A percentile compares a stretch with the other conserved stretches of the same genome.
Evolutionary conservation across 2,888 invertebrate genomes (phyloP).

Genomic region (Callosobruchus maculatus): DNA sequence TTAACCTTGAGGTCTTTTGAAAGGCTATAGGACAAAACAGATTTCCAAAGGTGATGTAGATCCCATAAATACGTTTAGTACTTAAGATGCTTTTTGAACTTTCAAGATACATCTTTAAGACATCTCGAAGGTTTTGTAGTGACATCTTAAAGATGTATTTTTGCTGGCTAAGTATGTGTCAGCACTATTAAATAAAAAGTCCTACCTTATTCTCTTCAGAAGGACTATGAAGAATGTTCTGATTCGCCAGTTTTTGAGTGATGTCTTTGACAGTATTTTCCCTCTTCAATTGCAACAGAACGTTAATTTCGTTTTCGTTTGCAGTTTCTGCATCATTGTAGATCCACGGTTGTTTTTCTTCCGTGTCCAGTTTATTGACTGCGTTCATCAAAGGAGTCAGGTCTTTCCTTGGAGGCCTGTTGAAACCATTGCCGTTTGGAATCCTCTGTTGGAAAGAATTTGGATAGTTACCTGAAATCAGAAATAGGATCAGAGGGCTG

Average conservation of each 20-base stretch:
- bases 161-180: too few relatives aligned
- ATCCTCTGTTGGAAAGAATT: constrained; percentile 58
- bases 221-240: constrained; percentile 56
- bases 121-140: too few relatives aligned
- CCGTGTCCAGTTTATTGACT: constrained; percentile 55
- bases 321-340: constrained; percentile 50
- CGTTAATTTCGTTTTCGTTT: constrained; percentile 52
- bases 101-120: too few relatives aligned
- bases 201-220: constrained; percentile 55
- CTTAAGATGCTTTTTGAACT: too few relatives aligned
- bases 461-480: constrained; percentile 55
- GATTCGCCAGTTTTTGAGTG: constrained; percentile 77
- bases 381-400: constrained; percentile 55
- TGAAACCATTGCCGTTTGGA: constrained; percentile 57
- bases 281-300: constrained; percentile 68
- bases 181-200: too few relatives aligned
- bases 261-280: constrained; percentile 87
- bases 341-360: constrained; percentile 50
- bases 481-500: too few relatives aligned
- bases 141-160: constrained; percentile 5
- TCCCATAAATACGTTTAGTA: too few relatives aligned
- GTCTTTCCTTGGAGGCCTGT: constrained; percentile 49
- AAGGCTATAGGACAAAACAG: too few relatives aligned
- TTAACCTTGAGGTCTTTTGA: too few relatives aligned
- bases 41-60: too few relatives aligned